Conservation (phyloP, 2,888 invertebrate species). For the Sussaba pulchella region DNA sequence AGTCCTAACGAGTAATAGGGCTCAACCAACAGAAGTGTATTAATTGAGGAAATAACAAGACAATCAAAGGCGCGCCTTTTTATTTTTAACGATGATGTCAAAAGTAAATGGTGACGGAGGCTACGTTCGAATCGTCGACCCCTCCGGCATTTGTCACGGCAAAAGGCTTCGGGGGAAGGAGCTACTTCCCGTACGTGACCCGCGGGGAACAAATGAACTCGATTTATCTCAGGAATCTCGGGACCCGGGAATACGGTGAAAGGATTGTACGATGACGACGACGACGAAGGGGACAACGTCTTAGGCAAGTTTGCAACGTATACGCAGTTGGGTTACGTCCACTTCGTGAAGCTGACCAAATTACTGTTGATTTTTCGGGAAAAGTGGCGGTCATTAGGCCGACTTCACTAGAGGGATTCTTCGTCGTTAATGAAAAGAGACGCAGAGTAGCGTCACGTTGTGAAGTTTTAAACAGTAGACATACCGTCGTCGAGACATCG, state of each 20-base stretch:
- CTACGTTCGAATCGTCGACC: neutral
- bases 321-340: neutral
- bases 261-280: conserved; percentile 41
- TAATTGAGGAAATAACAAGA: too few species aligned
- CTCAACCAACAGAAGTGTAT: too few species aligned
- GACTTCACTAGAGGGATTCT: neutral
- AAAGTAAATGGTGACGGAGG: neutral
- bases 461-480: neutral
- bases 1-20: too few species aligned
- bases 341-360: conserved; percentile 11
- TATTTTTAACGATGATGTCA: neutral
- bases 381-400: neutral
- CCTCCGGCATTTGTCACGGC: conserved; percentile 18
- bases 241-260: conserved; percentile 40
- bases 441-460: neutral
- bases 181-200: conserved; percentile 32
- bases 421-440: neutral
- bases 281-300: neutral
- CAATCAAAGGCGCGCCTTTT: neutral
- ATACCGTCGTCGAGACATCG: conserved; percentile 9
- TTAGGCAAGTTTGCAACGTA: neutral
- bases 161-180: conserved; percentile 23
- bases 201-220: conserved; percentile 55
- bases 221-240: conserved; percentile 58
- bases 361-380: neutral